These are phyloP conservation scores for Vulpes vulpes DNA, from an alignment of 2,113 vertebrate species.

Conservation along the genomic window DNA sequence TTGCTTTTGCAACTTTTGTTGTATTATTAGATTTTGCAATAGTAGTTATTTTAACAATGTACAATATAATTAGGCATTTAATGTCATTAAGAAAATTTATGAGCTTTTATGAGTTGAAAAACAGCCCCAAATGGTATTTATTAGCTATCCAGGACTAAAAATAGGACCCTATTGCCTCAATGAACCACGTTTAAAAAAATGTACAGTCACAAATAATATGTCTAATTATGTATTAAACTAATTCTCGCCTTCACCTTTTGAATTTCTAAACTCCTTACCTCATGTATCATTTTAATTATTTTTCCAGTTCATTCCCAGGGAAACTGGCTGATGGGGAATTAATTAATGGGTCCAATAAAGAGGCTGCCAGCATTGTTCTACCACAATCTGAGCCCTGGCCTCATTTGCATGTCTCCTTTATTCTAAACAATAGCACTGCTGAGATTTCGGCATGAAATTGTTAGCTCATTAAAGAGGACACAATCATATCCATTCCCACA, in stretches of 20 bases:
- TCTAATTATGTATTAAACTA: conserved; percentile 85
- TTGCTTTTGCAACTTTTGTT: conserved; percentile 69
- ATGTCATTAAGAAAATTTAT: conserved; percentile 69
- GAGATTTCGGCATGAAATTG: conserved; percentile 82
- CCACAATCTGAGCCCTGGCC: conserved; percentile 78
- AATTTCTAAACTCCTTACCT: conserved; percentile 88
- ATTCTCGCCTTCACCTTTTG: conserved; percentile 85
- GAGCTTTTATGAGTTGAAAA: conserved; percentile 67
- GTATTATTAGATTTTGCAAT: conserved; percentile 57
- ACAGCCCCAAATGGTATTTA: conserved; percentile 72
- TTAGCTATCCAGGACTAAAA: conserved; percentile 72
- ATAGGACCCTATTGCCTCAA: conserved; percentile 38
- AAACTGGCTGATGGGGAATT: conserved; percentile 87
- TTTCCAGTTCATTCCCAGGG: conserved; percentile 88
- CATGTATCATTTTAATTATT: conserved; percentile 91
- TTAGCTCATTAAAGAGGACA: conserved; percentile 86
- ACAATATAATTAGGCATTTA: conserved; percentile 73
- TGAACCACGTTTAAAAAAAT: conserved; percentile 73
- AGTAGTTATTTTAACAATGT: conserved; percentile 59
- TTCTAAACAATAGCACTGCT: conserved; percentile 84
- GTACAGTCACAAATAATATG: conserved; percentile 83
- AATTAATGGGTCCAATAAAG: conserved; percentile 90
- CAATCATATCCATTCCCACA: conserved; percentile 80
- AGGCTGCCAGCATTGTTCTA: conserved; percentile 85
- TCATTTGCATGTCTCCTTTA: conserved; percentile 85